These are phyloP conservation scores for Stichopus horrens DNA, from an alignment of 53 echinoderm and acorn worm genomes.

Conservation along the genomic window DNA sequence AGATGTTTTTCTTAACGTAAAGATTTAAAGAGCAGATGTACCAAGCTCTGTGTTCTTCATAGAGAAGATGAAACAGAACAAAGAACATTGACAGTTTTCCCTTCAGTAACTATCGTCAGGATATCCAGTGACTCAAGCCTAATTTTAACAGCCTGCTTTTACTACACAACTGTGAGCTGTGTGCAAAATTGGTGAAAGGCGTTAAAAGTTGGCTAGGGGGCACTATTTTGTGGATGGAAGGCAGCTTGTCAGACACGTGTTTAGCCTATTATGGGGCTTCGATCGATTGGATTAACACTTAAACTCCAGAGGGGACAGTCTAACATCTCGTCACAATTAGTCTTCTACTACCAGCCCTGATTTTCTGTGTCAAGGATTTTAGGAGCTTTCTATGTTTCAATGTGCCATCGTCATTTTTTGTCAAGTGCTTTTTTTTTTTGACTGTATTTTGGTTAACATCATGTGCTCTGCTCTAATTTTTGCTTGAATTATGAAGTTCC, in stretches of 20 bases:
- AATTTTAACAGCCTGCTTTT: neutral
- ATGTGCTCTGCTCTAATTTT: no score
- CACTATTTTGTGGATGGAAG: conserved; percentile 6
- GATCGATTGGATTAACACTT: conserved; percentile 16
- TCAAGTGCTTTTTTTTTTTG: neutral
- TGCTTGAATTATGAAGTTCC: no score
- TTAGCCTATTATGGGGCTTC: conserved; percentile 30
- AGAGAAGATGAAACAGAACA: no score
- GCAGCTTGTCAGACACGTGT: conserved; percentile 35
- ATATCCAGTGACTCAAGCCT: no score
- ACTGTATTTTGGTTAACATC: no score
- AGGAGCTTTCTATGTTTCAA: neutral
- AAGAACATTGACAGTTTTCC: no score
- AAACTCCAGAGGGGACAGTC: conserved; percentile 31
- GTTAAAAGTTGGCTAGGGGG: conserved; percentile 8
- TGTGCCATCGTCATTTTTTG: neutral
- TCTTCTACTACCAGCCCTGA: neutral
- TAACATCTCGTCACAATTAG: conserved; percentile 5
- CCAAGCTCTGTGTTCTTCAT: no score
- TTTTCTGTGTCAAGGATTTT: conserved; percentile 1
- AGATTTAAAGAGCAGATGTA: no score
- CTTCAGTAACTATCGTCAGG: no score
- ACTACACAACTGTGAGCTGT: neutral
- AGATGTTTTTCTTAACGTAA: no score
- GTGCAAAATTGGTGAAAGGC: neutral